These are phyloP conservation scores for Chrysotoxum bicinctum DNA, from an alignment of 2,888 invertebrate species.

Conservation along the genomic window DNA sequence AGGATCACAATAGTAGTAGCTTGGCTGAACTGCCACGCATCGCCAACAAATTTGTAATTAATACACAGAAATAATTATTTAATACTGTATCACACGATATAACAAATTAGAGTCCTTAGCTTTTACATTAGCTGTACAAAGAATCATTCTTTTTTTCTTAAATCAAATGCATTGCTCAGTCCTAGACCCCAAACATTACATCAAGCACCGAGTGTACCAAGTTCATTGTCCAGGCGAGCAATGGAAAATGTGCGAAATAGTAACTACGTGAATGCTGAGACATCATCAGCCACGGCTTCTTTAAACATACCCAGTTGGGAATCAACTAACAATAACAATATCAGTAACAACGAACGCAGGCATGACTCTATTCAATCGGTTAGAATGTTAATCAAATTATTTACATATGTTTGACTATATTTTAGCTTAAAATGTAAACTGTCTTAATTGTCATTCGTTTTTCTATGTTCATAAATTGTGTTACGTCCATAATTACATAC, in stretches of 20 bases:
- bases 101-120: neutral
- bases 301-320: conserved; percentile 23
- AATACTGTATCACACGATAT: no score
- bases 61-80: conserved; percentile 55
- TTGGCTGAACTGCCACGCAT: conserved; percentile 50
- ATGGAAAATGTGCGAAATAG: conserved; percentile 73
- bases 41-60: conserved; percentile 77
- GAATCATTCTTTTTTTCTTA: conserved; percentile 13
- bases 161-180: conserved; percentile 26
- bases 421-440: conserved; percentile 29
- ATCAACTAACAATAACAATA: conserved; percentile 32
- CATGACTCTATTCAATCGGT: conserved; percentile 50
- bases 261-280: conserved; percentile 59
- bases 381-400: conserved; percentile 26
- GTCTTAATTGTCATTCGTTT: conserved; percentile 42
- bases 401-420: conserved; percentile 30
- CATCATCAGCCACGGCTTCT: conserved; percentile 27
- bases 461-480: conserved; percentile 28
- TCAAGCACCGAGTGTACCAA: conserved; percentile 68
- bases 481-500: conserved; percentile 6
- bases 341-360: conserved; percentile 18
- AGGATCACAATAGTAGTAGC: conserved; percentile 54
- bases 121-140: neutral
- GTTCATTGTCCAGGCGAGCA: conserved; percentile 74
- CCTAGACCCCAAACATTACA: conserved; percentile 42